A percentile compares a stretch with the other conserved stretches of the same genome.
Evolutionary conservation across 2,113 vertebrate genomes (phyloP).

Genomic region (Atlantisia rogersi): DNA sequence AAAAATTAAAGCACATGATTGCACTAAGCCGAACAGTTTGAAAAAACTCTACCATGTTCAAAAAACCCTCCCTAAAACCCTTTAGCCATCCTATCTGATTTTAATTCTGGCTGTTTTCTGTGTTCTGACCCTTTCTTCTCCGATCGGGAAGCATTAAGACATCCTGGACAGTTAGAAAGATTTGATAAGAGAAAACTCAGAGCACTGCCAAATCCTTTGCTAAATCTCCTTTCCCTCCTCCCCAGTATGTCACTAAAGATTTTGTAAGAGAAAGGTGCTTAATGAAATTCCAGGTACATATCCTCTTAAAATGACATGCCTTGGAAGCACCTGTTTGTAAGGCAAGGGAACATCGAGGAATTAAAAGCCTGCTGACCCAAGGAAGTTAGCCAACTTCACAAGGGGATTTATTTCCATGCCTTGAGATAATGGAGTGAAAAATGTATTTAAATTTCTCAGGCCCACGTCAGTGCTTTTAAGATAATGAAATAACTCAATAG

Average conservation of each 20-base stretch:
- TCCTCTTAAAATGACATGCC: constrained; percentile 58
- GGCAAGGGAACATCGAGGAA: constrained; percentile 1
- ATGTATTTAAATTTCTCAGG: not conserved
- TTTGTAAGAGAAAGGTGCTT: constrained; percentile 37
- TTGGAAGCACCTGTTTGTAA: constrained; percentile 38
- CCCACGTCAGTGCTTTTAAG: not conserved
- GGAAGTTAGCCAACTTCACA: not conserved
- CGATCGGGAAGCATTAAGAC: not conserved
- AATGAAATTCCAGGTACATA: constrained; percentile 50
- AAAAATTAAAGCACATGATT: not conserved
- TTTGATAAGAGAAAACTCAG: constrained; percentile 17
- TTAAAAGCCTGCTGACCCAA: constrained; percentile 7
- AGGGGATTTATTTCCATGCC: constrained; percentile 10
- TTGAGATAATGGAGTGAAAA: not conserved
- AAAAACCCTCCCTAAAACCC: not conserved
- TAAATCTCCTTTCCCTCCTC: not conserved
- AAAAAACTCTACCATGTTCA: not conserved
- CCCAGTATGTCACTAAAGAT: constrained; percentile 17
- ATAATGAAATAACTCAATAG: not conserved
- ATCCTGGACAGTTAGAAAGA: constrained; percentile 8
- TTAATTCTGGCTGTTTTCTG: not conserved
- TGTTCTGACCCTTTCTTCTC: not conserved
- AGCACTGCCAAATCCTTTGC: constrained; percentile 46
- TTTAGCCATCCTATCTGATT: not conserved
- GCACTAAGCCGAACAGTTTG: not conserved